Evolutionary conservation across 2,113 vertebrate species (phyloP).

Genomic region (Cebus imitator): DNA sequence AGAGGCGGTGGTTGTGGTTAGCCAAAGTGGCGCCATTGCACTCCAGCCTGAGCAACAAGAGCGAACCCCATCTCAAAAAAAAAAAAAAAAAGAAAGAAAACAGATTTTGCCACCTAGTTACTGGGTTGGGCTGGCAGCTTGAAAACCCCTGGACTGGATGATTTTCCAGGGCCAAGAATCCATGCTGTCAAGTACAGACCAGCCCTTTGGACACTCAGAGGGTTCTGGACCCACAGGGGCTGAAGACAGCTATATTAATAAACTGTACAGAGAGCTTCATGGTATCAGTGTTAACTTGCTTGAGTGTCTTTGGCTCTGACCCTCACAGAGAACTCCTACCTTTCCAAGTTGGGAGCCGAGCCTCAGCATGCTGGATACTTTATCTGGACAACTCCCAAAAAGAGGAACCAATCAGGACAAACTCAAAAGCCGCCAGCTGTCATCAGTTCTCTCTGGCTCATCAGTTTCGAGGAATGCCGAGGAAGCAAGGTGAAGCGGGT

Average conservation of each 20-base stretch:
- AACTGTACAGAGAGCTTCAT: neutral
- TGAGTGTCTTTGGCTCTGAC: neutral
- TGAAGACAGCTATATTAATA: neutral
- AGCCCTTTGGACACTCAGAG: neutral
- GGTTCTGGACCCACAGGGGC: neutral
- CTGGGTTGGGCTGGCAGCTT: neutral
- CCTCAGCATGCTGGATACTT: neutral
- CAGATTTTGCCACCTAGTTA: neutral
- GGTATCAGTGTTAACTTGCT: neutral
- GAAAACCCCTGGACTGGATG: neutral
- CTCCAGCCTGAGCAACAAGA: too few relatives aligned
- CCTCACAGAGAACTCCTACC: neutral
- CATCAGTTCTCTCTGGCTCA: neutral
- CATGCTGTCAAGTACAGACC: neutral
- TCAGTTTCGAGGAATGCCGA: neutral
- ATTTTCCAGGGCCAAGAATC: neutral
- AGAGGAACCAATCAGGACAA: neutral
- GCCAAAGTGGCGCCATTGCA: too few relatives aligned
- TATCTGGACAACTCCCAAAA: neutral
- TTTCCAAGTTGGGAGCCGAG: neutral
- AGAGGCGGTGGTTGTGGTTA: too few relatives aligned
- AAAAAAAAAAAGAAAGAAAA: neutral
- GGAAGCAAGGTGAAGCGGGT: neutral
- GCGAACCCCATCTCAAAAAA: neutral
- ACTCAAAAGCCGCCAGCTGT: neutral